phyloP scores from a whole-genome alignment of 2,888 invertebrate genomes.

The Cylindroiulus punctatus region DNA sequence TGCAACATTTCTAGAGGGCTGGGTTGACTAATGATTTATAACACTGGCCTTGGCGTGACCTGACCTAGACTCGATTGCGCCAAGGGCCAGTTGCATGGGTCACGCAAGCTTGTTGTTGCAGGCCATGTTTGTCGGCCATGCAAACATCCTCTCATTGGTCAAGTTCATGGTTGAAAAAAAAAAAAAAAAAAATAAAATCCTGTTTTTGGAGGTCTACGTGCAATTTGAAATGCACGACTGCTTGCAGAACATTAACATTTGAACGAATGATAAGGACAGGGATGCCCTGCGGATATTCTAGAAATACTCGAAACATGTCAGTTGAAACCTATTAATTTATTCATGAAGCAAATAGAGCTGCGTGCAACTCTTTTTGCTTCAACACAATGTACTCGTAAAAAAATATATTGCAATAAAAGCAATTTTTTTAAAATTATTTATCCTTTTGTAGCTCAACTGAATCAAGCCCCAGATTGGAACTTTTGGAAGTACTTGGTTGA shows the following conservation, averaged over 20 bases:
- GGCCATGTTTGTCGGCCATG: background rate
- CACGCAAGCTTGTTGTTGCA: background rate
- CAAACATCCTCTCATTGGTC: conserved; percentile 6
- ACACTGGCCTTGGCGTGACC: background rate
- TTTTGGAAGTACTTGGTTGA: conserved; percentile 70
- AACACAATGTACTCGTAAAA: too few relatives aligned
- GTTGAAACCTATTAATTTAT: background rate
- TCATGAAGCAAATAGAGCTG: background rate
- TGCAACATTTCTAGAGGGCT: background rate
- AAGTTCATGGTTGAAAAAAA: background rate
- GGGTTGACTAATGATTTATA: background rate
- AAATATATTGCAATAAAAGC: too few relatives aligned
- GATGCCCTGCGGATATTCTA: background rate
- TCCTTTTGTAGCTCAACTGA: conserved; percentile 61
- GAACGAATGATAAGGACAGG: background rate
- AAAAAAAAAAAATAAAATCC: background rate
- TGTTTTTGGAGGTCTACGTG: conserved; percentile 3
- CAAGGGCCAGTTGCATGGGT: background rate
- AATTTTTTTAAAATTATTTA: conserved; percentile 36
- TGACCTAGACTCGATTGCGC: background rate
- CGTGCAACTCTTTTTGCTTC: background rate
- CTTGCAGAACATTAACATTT: background rate
- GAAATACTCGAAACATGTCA: background rate
- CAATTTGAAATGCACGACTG: background rate
- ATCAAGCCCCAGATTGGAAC: conserved; percentile 68